Evolutionary conservation across 2,113 vertebrate species (phyloP).

Genomic region (Thermophis baileyi): DNA sequence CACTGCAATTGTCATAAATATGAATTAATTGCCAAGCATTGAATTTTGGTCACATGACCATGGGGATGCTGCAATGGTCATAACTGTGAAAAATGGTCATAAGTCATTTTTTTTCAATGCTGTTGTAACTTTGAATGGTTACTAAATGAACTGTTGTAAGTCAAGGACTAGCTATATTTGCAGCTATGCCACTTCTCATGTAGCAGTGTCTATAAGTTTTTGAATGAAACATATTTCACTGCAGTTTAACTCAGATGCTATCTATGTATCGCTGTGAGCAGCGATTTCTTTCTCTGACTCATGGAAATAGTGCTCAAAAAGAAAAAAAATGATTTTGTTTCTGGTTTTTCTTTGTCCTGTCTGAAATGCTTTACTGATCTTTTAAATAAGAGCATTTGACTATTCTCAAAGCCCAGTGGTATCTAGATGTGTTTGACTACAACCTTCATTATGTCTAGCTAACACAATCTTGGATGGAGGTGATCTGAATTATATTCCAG

Average conservation of each 20-base stretch:
- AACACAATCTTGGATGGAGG: neutral
- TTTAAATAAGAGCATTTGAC: conserved; percentile 20
- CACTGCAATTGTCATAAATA: too few species aligned
- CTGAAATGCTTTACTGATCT: neutral
- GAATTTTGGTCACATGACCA: too few species aligned
- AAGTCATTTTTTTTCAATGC: too few species aligned
- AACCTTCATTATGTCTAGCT: neutral
- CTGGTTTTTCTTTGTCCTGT: neutral
- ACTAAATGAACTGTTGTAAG: too few species aligned
- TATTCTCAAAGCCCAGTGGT: neutral
- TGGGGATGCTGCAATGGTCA: too few species aligned
- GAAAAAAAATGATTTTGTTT: neutral
- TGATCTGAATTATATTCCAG: neutral
- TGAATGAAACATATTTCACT: conserved; percentile 11
- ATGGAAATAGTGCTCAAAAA: too few species aligned
- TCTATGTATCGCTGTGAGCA: conserved; percentile 7
- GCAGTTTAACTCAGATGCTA: conserved; percentile 17
- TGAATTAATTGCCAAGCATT: too few species aligned
- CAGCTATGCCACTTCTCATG: conserved; percentile 11
- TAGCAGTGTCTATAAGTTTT: neutral
- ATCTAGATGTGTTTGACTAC: neutral
- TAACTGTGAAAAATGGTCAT: too few species aligned
- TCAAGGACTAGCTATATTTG: neutral
- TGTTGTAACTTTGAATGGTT: too few species aligned
- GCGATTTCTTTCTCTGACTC: too few species aligned